Evolutionary conservation across 2,113 vertebrate species (phyloP).

Genomic region (Thinocorus orbignyianus): DNA sequence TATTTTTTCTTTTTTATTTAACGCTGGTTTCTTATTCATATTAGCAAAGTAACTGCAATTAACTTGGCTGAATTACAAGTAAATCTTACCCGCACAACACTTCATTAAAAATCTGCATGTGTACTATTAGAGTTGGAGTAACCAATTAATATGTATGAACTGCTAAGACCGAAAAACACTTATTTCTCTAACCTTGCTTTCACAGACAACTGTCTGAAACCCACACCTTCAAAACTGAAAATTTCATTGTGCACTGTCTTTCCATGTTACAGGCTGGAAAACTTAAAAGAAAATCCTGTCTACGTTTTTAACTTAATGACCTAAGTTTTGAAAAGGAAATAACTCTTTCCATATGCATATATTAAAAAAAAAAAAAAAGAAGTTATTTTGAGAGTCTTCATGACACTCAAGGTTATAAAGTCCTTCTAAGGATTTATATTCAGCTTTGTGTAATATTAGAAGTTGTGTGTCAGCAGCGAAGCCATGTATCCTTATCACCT

Average conservation of each 20-base stretch:
- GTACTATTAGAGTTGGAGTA: neutral
- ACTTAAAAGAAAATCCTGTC: neutral
- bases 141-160: slow-evolving; percentile 30
- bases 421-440: neutral
- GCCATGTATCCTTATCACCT: neutral
- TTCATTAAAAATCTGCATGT: slow-evolving; percentile 11
- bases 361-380: neutral
- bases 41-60: neutral
- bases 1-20: neutral
- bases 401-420: neutral
- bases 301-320: neutral
- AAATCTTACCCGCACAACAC: neutral
- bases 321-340: neutral
- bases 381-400: neutral
- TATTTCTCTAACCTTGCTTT: neutral
- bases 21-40: neutral
- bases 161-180: neutral
- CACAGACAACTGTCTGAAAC: neutral
- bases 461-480: neutral
- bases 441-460: neutral
- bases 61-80: slow-evolving; percentile 17
- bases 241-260: neutral
- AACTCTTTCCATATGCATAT: neutral
- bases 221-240: neutral
- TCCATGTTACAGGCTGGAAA: neutral